Conservation (phyloP, 2,113 vertebrate species). For the Loxodonta africana region DNA sequence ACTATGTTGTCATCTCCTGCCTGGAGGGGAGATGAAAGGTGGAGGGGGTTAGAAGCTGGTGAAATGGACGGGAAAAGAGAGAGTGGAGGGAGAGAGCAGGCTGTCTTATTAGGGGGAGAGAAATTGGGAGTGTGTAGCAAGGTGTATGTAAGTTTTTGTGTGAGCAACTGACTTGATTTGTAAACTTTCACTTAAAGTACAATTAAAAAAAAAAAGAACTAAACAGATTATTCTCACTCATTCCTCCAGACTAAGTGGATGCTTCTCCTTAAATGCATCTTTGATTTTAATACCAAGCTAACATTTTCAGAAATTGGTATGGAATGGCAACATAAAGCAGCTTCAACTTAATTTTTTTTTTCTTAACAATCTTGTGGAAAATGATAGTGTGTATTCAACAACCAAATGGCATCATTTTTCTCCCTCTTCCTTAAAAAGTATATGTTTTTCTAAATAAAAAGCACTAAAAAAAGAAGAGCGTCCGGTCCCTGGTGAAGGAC, state of each 20-base stretch:
- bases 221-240: slow-evolving; percentile 57
- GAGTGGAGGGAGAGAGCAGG: too few relatives aligned
- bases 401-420: slow-evolving; percentile 11
- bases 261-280: slow-evolving; percentile 60
- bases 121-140: too few relatives aligned
- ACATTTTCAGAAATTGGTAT: slow-evolving; percentile 62
- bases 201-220: not conserved
- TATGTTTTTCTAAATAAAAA: slow-evolving; percentile 68
- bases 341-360: not conserved
- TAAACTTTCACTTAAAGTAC: too few relatives aligned
- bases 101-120: too few relatives aligned
- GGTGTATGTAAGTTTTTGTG: too few relatives aligned
- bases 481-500: too few relatives aligned
- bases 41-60: too few relatives aligned
- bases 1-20: too few relatives aligned
- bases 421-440: slow-evolving; percentile 11
- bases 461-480: not conserved
- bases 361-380: slow-evolving; percentile 36
- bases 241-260: slow-evolving; percentile 34
- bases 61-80: too few relatives aligned
- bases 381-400: not conserved
- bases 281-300: slow-evolving; percentile 61
- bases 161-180: too few relatives aligned
- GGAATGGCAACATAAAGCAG: slow-evolving; percentile 35
- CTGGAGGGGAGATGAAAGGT: too few relatives aligned